Base-by-base conservation (phyloP, 1,140 invertebrate species). In the Pogonus chalceus region DNA sequence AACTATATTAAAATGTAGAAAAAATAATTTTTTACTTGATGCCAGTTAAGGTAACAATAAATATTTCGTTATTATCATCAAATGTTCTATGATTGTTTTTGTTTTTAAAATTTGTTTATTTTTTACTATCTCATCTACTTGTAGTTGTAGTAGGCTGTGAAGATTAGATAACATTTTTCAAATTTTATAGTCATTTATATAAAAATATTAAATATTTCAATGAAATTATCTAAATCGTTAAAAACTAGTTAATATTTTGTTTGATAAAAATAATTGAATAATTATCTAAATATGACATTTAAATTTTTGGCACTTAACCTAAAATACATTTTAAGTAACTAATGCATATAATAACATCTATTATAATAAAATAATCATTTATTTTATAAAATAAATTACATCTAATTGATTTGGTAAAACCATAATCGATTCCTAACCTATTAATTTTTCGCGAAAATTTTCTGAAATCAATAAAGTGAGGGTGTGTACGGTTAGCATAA, bases 401-500 rank as follows among this genome's bases (percentile, higher is more conserved):
- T 43, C 18, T 43, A 9, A 43, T 43, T 18, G 37, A 43, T 18
- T 16, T 9, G 37, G 37, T 7, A 18, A 43, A 43, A 18, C 37
- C 37, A 12, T 10, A 43, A 43, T 43, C 37, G 37, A 43, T 43
- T 16, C 37, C 7, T 43, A 10, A 10, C 14, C 26, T 16, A 12
- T 16, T 10, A 10, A 12, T 10, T 43, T 43, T 43, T 43, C 37
- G 37, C 37, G 37, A 43, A 43, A 43, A 43, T 43, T 9, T 43
- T 43, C 37, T 43, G 3, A 7, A 43, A 43, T 43, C 37, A 43
- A 43, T 43, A 43, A 43, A 10, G 18, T 43, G 37, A 43, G 37
- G 37, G 37, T 43, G 37, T 43, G 37, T 43, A 43, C 37, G 9
- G 37, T 16, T 43, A 16, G 3, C 3, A 4, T 43, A 43, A 43